Conservation (phyloP, 2,113 vertebrate genomes). For the Polyodon spathula region DNA sequence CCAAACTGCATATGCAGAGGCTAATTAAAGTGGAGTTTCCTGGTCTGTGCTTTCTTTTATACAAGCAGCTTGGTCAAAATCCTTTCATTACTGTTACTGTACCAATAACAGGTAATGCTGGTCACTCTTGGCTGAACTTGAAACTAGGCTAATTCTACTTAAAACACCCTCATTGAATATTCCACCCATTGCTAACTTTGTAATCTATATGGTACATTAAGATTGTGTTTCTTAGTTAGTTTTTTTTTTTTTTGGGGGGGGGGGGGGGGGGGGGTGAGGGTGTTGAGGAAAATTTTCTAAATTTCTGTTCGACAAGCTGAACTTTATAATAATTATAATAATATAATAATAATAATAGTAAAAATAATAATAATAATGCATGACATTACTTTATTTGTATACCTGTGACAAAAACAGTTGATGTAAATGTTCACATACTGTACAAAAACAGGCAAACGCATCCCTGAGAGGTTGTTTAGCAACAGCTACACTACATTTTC, state of each 20-base stretch:
- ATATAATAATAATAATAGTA: background rate
- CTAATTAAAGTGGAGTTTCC: conserved; percentile 24
- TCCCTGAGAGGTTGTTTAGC: conserved; percentile 26
- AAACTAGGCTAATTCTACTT: conserved; percentile 18
- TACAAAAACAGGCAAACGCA: too few relatives aligned
- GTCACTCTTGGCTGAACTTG: conserved; percentile 6
- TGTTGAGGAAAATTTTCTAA: too few relatives aligned
- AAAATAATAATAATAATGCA: conserved; percentile 2
- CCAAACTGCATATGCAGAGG: conserved; percentile 13
- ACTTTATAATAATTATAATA: too few relatives aligned
- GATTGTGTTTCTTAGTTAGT: background rate
- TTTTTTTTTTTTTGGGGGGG: too few relatives aligned
- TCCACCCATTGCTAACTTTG: background rate
- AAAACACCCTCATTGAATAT: conserved; percentile 12
- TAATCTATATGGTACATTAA: background rate
- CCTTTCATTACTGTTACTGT: conserved; percentile 15
- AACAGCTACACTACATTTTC: conserved; percentile 33
- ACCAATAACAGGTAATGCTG: background rate
- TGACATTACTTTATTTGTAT: conserved; percentile 4
- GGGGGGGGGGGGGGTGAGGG: too few relatives aligned
- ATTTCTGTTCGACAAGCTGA: too few relatives aligned
- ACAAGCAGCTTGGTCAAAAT: background rate
- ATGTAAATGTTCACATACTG: too few relatives aligned
- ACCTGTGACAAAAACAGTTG: background rate
- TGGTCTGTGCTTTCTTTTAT: conserved; percentile 12